phyloP scores from a whole-genome alignment of 2,797 vertebrate genomes.

The Enteromius anoplus region DNA sequence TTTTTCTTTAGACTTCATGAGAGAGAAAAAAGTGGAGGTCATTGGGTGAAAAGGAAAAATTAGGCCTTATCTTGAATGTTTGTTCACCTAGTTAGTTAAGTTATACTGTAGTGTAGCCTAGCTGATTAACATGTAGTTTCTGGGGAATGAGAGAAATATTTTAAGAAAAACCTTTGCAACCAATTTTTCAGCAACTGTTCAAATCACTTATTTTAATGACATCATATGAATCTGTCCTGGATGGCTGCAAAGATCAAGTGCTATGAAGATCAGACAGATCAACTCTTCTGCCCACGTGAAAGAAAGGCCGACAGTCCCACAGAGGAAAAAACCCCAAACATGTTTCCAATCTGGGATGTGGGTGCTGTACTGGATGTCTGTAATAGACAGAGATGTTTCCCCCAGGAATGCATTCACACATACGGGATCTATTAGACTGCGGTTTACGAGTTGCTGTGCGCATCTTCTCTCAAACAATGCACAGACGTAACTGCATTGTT shows the following conservation, averaged over 20 bases:
- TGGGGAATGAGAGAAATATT: background rate
- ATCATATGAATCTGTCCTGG: slow-evolving; percentile 21
- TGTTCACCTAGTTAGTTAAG: slow-evolving; percentile 78
- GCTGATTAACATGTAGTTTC: slow-evolving; percentile 39
- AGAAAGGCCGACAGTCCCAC: slow-evolving; percentile 12
- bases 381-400: slow-evolving; percentile 68
- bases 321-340: slow-evolving; percentile 58
- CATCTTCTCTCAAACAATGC: slow-evolving; percentile 44
- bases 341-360: slow-evolving; percentile 73
- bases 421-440: slow-evolving; percentile 73
- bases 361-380: slow-evolving; percentile 67
- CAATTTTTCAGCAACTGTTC: background rate
- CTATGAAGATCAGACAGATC: slow-evolving; percentile 32
- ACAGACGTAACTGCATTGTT: slow-evolving; percentile 24
- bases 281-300: background rate
- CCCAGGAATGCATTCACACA: slow-evolving; percentile 71
- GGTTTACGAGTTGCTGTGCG: slow-evolving; percentile 71
- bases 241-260: slow-evolving; percentile 25
- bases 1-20: slow-evolving; percentile 9
- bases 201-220: slow-evolving; percentile 13
- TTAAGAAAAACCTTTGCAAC: background rate
- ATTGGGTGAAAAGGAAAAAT: slow-evolving; percentile 68
- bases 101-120: slow-evolving; percentile 68
- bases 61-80: slow-evolving; percentile 79
- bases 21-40: slow-evolving; percentile 60